Conservation (phyloP, 2,113 vertebrate species). For the Rattus norvegicus region GRCr8 NC_086031.1:44069001-44069500, state of each 20-base stretch:
- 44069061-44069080: not conserved
- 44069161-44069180: not conserved
- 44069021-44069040: not conserved
- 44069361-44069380: not conserved
- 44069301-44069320: not conserved
- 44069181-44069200: not conserved
- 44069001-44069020: not conserved
- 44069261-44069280: not conserved
- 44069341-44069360: not conserved
- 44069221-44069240: not conserved
- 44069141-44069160: not conserved
- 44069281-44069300: not conserved
- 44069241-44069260: fast-evolving
- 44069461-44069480: not conserved
- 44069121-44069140: not conserved
- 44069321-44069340: not conserved
- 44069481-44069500: not conserved
- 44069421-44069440: not conserved
- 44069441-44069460: constrained; percentile 3
- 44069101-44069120: no score
- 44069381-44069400: not conserved
- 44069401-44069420: not conserved
- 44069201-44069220: not conserved
- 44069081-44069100: not conserved
- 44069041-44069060: not conserved